Evolutionary conservation across 35 echinoderm and acorn worm genomes (phyloP).

Genomic region (Ophioderma brevispina): DNA sequence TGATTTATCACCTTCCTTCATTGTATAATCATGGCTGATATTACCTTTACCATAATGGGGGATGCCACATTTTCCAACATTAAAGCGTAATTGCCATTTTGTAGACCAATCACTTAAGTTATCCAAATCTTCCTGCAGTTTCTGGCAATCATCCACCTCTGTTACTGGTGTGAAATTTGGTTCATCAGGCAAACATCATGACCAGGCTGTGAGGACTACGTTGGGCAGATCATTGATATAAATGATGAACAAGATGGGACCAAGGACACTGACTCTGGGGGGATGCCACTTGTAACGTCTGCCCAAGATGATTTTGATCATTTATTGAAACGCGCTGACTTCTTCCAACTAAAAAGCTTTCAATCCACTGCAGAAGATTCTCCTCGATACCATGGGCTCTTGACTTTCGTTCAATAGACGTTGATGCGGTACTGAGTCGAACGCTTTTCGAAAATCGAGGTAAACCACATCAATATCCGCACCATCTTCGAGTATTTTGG

Average conservation of each 20-base stretch:
- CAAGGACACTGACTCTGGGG: slow-evolving; percentile 8
- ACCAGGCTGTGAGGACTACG: neutral
- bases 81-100: neutral
- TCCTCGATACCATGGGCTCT: slow-evolving; percentile 23
- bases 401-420: slow-evolving; percentile 28
- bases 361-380: slow-evolving; percentile 25
- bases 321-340: slow-evolving; percentile 22
- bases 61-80: neutral
- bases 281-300: slow-evolving; percentile 38
- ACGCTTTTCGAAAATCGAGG: slow-evolving; percentile 33
- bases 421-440: slow-evolving; percentile 26
- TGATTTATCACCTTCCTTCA: too few relatives aligned
- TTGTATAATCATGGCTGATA: neutral
- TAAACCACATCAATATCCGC: slow-evolving; percentile 19
- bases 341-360: neutral
- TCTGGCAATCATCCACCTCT: neutral
- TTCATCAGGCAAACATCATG: neutral
- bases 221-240: neutral
- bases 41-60: neutral
- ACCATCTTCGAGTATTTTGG: slow-evolving; percentile 33
- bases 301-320: neutral
- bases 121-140: too few relatives aligned
- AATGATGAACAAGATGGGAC: slow-evolving; percentile 32
- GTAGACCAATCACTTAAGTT: neutral
- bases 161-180: neutral